phyloP scores from a whole-genome alignment of 2,113 vertebrate genomes.

The Podiceps cristatus region DNA sequence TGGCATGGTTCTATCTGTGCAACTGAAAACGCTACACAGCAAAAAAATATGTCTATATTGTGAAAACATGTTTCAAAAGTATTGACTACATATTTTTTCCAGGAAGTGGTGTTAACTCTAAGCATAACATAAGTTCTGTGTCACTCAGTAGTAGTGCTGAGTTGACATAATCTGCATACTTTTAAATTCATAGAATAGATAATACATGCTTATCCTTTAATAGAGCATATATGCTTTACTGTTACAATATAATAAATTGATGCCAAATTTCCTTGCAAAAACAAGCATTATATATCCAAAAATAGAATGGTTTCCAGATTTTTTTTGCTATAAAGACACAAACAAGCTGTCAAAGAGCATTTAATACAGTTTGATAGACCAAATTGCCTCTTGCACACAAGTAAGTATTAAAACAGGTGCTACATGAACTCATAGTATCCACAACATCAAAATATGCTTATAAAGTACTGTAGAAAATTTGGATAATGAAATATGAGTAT shows the following conservation, averaged over 20 bases:
- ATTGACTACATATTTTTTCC: not conserved
- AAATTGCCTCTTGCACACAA: not conserved
- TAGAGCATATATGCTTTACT: rapidly evolving
- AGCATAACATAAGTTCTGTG: not conserved
- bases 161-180: not conserved
- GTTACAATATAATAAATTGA: not conserved
- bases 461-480: not conserved
- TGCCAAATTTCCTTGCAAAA: not conserved
- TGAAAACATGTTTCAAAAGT: not conserved
- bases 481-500: not conserved
- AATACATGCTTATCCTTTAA: not conserved
- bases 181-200: not conserved
- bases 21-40: not conserved
- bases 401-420: not conserved
- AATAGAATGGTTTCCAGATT: not conserved
- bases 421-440: not conserved
- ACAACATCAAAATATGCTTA: not conserved
- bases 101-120: not conserved
- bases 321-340: not conserved
- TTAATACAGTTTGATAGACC: not conserved
- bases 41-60: not conserved
- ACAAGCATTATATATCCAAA: not conserved
- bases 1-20: not conserved
- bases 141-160: not conserved
- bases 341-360: not conserved